Evolutionary conservation across 2,113 vertebrate genomes (phyloP).

Genomic region (Eretmochelys imbricata): DNA sequence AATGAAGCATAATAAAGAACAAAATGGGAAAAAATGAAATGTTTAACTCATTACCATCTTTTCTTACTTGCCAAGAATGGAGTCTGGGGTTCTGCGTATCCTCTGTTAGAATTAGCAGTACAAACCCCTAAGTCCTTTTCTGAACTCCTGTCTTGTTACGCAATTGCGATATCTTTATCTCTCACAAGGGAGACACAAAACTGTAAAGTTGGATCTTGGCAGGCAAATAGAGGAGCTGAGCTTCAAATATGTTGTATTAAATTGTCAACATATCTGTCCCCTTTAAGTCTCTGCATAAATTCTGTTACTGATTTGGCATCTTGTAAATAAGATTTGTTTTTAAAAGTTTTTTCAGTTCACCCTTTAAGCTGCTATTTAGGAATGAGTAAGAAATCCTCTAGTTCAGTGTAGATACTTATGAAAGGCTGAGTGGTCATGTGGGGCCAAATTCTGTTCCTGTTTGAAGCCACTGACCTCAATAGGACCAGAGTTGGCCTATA

Average conservation of each 20-base stretch:
- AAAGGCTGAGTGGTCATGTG: not conserved
- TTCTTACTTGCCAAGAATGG: not conserved
- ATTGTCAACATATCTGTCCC: not conserved
- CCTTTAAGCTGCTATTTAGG: not conserved
- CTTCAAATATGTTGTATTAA: not conserved
- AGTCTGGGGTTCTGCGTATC: not conserved
- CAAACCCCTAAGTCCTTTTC: not conserved
- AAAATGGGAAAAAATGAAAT: not conserved
- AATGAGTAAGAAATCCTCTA: not conserved
- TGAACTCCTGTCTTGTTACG: not conserved
- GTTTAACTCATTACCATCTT: not conserved
- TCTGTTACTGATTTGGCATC: not conserved
- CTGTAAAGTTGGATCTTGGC: not conserved
- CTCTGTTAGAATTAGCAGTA: not conserved
- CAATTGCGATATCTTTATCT: not conserved
- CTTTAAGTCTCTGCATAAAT: not conserved
- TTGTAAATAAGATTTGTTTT: not conserved
- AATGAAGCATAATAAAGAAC: accelerated
- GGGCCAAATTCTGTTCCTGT: not conserved
- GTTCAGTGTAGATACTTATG: not conserved
- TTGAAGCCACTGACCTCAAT: not conserved
- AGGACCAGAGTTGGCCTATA: not conserved
- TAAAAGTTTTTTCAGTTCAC: not conserved
- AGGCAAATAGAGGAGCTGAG: accelerated
- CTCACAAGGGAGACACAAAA: not conserved